Conservation (phyloP, 1,140 invertebrate genomes). For the Lithobius niger region DNA sequence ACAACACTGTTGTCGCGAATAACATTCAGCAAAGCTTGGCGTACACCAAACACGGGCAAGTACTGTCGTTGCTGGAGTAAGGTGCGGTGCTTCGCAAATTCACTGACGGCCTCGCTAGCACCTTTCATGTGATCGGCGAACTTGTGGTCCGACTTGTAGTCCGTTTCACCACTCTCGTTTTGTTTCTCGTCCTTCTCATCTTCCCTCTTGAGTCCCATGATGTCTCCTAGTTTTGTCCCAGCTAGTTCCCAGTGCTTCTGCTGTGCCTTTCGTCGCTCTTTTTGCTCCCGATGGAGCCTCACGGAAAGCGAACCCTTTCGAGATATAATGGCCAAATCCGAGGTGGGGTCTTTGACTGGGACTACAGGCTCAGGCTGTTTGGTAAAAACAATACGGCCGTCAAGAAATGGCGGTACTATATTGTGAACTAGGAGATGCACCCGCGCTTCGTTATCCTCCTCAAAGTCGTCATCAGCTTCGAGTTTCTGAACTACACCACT, state of each 20-base stretch:
- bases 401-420: constrained; percentile 95
- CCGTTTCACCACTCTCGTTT: constrained; percentile 47
- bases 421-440: constrained; percentile 97
- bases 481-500: constrained; percentile 85
- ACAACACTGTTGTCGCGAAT: constrained; percentile 92
- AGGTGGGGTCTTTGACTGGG: constrained; percentile 83
- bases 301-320: constrained; percentile 91
- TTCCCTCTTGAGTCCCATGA: constrained; percentile 83
- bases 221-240: constrained; percentile 91
- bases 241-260: constrained; percentile 99
- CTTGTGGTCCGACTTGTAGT: constrained; percentile 79
- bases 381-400: constrained; percentile 97
- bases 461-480: constrained; percentile 82
- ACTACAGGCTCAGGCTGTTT: constrained; percentile 96
- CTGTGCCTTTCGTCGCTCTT: constrained; percentile 87
- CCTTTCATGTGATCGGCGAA: constrained; percentile 89
- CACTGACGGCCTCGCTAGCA: constrained; percentile 54
- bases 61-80: constrained; percentile 79
- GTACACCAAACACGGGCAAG: constrained; percentile 89
- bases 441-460: constrained; percentile 74
- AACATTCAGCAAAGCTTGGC: constrained; percentile 82
- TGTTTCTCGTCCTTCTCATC: constrained; percentile 49
- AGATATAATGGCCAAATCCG: constrained; percentile 92
- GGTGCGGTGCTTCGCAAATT: constrained; percentile 77
- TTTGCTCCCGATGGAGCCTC: constrained; percentile 81